A percentile compares a stretch with the other conserved stretches of the same genome.
Conservation (phyloP, 2,113 vertebrate genomes). For the Elaphurus davidianus region DNA sequence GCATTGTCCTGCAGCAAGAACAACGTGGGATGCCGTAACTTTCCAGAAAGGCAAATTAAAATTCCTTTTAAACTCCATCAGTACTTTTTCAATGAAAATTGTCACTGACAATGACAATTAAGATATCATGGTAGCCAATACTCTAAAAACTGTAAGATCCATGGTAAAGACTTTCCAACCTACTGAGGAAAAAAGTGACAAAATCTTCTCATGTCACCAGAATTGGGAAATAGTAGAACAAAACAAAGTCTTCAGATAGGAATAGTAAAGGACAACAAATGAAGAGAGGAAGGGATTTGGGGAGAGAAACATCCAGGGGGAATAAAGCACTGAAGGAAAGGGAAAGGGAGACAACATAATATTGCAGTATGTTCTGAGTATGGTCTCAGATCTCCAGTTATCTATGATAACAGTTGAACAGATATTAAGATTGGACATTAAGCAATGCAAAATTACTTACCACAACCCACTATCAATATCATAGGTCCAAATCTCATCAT, state of each 20-base stretch:
- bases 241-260: not conserved
- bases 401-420: constrained; percentile 5
- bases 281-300: not conserved
- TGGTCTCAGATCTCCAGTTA: not conserved
- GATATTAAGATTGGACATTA: not conserved
- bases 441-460: constrained; percentile 80
- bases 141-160: not conserved
- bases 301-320: not conserved
- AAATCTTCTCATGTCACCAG: not conserved
- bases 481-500: constrained; percentile 95
- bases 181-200: not conserved
- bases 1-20: constrained; percentile 86
- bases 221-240: not conserved
- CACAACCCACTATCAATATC: constrained; percentile 91
- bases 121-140: not conserved
- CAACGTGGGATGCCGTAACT: not conserved
- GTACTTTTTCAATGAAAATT: constrained; percentile 14
- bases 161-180: not conserved
- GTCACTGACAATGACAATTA: not conserved
- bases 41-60: constrained; percentile 8
- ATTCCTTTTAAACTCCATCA: not conserved
- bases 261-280: not conserved
- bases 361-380: not conserved
- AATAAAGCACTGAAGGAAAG: not conserved
- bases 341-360: not conserved